These are phyloP conservation scores for Porites rus DNA, from an alignment of 92 coral and sea anemone species.

Conservation along the genomic window DNA sequence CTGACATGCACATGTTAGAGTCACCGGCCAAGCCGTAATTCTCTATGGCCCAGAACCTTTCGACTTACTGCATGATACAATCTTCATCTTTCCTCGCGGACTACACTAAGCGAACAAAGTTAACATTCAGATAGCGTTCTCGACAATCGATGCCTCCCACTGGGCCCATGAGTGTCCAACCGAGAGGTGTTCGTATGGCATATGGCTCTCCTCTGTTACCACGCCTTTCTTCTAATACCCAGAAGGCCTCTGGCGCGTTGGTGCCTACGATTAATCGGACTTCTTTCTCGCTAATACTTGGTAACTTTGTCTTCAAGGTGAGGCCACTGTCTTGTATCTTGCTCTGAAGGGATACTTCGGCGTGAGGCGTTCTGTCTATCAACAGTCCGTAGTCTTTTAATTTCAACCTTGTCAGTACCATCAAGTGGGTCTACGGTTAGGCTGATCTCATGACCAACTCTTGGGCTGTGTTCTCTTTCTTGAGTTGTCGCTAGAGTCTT, in stretches of 20 bases:
- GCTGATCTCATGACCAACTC: constrained; percentile 18
- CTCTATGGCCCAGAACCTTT: neutral
- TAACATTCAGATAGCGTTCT: neutral
- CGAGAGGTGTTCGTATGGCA: constrained; percentile 49
- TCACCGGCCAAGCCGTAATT: neutral
- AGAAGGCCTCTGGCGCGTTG: constrained; percentile 67
- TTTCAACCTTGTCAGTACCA: constrained; percentile 28
- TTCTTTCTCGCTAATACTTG: constrained; percentile 26
- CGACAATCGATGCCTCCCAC: neutral
- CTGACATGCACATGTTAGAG: neutral
- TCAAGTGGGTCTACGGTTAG: constrained; percentile 39
- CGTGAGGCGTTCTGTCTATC: constrained; percentile 45
- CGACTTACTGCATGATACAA: constrained; percentile 2
- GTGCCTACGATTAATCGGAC: constrained; percentile 45
- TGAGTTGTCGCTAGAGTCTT: constrained; percentile 53
- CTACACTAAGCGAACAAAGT: neutral
- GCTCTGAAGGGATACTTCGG: constrained; percentile 43
- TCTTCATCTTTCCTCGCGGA: neutral
- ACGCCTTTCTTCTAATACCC: constrained; percentile 65
- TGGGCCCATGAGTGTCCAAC: constrained; percentile 48
- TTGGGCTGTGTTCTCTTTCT: constrained; percentile 44
- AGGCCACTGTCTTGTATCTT: constrained; percentile 50
- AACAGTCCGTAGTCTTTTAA: constrained; percentile 56
- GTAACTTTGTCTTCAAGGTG: constrained; percentile 48
- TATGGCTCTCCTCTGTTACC: constrained; percentile 50